Evolutionary conservation across 2,888 invertebrate genomes (phyloP).

Genomic region (Hyles lineata): DNA sequence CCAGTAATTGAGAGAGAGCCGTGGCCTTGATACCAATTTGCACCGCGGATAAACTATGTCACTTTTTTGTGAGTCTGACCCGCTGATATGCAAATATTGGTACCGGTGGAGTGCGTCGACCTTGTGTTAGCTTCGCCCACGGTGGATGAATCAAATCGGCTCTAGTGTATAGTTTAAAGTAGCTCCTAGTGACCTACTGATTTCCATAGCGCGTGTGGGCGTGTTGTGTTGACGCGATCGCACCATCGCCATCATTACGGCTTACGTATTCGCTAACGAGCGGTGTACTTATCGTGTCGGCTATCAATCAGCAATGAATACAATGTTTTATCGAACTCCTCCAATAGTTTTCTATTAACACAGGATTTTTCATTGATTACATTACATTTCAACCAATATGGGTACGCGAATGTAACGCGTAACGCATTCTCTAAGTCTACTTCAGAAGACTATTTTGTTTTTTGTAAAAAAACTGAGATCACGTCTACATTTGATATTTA

Average conservation of each 20-base stretch:
- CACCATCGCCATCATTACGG: conserved; percentile 44
- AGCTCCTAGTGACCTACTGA: conserved; percentile 82
- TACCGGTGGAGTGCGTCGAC: conserved; percentile 82
- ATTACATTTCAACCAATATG: too few species aligned
- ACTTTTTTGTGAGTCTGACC: conserved; percentile 76
- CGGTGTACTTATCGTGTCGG: conserved; percentile 38
- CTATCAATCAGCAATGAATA: conserved; percentile 8
- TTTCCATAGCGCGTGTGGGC: conserved; percentile 77
- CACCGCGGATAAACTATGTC: conserved; percentile 73
- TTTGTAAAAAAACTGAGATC: too few species aligned
- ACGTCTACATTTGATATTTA: too few species aligned
- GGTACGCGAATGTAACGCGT: too few species aligned
- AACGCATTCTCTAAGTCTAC: too few species aligned
- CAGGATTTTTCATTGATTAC: too few species aligned
- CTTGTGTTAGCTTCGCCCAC: conserved; percentile 74
- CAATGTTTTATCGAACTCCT: not conserved
- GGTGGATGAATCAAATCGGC: conserved; percentile 71
- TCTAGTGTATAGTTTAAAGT: conserved; percentile 65
- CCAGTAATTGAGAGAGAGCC: conserved; percentile 78
- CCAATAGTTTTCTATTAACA: not conserved
- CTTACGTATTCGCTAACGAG: conserved; percentile 47
- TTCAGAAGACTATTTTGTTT: too few species aligned
- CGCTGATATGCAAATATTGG: conserved; percentile 78
- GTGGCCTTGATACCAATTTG: conserved; percentile 82
- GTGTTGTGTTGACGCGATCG: conserved; percentile 47